Evolutionary conservation across 1,140 invertebrate genomes (phyloP), one percentile per base, ranked within the genome.

Genomic region (Cotesia chilonis): DNA sequence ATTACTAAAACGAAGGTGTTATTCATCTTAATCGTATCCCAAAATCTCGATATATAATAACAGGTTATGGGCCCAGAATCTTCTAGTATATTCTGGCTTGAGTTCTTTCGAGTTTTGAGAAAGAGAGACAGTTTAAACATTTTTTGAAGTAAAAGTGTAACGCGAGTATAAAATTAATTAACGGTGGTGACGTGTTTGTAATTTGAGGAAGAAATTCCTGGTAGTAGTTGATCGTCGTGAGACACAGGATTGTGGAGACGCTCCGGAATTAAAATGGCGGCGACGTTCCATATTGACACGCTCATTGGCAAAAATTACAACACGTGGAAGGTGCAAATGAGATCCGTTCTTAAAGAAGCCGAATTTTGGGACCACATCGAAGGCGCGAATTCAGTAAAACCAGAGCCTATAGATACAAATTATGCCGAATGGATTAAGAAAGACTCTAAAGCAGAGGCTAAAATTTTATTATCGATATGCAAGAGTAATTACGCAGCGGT

Each of bases 1-100:
- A 41, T 41, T 41, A 41, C 38, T 7, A 41, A 41, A 41, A 41
- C 4, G 38, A 41, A 7, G 4, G 38, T 41, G 38, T 41, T 41
- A 41, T 7, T 41, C 4, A 41, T 41, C 6, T 5, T 5, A 41
- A 41, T 5, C 38, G 38, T 41, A 4, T 41, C 38, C 4, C 38
- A 41, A 41, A 4, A 4, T 4, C 38, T 41, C 9, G 38, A 9
- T 41, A 41, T 5, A 41, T 41, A 41, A 41, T 0, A 17, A 63
- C 37, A 66, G 41, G 64, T 66, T 66, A 66, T 66, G 64, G 64
- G 64, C 64, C 64, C 64, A 66, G 64, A 47, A 3, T 20, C 6
- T 4, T 12, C 64, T n/a, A 1, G 41, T 37, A 37, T 66, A 2
- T 63, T 63, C 41, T 64, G 61, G 61, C 41, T 51, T 54, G 41